Percentiles rank a stretch among this genome's conserved stretches.
Conservation (phyloP, 2,797 vertebrate genomes). For the Acrossocheilus fasciatus region DNA sequence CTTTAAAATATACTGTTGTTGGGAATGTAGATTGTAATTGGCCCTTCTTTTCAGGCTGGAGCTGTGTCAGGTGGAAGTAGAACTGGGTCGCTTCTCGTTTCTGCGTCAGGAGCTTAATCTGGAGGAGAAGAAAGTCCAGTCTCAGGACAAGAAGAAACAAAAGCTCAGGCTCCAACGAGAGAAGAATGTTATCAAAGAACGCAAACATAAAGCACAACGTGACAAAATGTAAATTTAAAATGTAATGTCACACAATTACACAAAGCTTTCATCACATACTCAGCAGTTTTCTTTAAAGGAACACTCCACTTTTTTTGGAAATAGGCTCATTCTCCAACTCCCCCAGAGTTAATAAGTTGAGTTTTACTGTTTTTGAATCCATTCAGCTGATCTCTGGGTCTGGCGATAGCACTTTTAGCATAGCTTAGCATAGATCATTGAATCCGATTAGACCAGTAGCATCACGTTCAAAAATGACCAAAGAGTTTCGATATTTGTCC, state of each 20-base stretch:
- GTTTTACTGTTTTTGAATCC: no score
- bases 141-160: conserved; percentile 65
- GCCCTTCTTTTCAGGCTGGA: conserved; percentile 67
- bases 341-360: no score
- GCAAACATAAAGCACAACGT: conserved; percentile 65
- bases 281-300: not conserved
- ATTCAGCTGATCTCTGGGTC: no score
- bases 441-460: no score
- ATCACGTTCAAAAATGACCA: no score
- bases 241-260: not conserved
- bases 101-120: conserved; percentile 68
- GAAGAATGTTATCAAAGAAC: conserved; percentile 67
- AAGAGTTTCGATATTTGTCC: no score
- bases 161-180: conserved; percentile 73
- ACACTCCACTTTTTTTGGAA: no score
- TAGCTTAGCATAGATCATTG: no score
- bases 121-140: conserved; percentile 72
- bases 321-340: no score
- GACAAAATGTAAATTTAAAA: conserved; percentile 73
- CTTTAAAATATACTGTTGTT: not conserved
- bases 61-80: conserved; percentile 79
- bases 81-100: conserved; percentile 73
- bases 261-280: not conserved
- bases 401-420: no score
- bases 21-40: not conserved